Percentiles rank a stretch among this genome's conserved stretches.
Evolutionary conservation across 2,113 vertebrate genomes (phyloP).

Genomic region (Daubentonia madagascariensis): DNA sequence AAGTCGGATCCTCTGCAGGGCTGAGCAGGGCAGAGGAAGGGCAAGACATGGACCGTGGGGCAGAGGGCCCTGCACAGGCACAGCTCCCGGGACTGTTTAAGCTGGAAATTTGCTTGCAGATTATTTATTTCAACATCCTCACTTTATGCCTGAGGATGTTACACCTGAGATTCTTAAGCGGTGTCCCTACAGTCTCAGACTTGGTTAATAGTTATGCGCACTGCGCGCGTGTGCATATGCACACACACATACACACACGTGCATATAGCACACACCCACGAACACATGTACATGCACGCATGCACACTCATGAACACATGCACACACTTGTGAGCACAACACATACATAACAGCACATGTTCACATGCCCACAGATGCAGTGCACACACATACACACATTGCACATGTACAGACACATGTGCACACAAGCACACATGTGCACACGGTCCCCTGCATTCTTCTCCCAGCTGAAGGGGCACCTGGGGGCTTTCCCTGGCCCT

Average conservation of each 20-base stretch:
- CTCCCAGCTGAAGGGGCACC: neutral
- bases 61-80: neutral
- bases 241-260: neutral
- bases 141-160: fast-evolving
- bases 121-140: neutral
- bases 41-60: fast-evolving
- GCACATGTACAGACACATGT: too few relatives aligned
- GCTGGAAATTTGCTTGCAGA: too few relatives aligned
- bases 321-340: neutral
- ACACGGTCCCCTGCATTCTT: neutral
- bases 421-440: too few relatives aligned
- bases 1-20: neutral
- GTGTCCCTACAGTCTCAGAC: neutral
- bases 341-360: neutral
- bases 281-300: neutral
- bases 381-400: fast-evolving
- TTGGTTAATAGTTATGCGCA: fast-evolving
- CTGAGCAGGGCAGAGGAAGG: fast-evolving
- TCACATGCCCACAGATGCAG: neutral
- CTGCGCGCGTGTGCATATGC: too few relatives aligned
- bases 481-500: too few relatives aligned
- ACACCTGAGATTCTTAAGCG: neutral
- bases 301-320: neutral
- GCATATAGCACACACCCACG: neutral
- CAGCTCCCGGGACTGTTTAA: neutral